phyloP scores from a whole-genome alignment of 2,113 vertebrate species.

The Burhinus bistriatus region DNA sequence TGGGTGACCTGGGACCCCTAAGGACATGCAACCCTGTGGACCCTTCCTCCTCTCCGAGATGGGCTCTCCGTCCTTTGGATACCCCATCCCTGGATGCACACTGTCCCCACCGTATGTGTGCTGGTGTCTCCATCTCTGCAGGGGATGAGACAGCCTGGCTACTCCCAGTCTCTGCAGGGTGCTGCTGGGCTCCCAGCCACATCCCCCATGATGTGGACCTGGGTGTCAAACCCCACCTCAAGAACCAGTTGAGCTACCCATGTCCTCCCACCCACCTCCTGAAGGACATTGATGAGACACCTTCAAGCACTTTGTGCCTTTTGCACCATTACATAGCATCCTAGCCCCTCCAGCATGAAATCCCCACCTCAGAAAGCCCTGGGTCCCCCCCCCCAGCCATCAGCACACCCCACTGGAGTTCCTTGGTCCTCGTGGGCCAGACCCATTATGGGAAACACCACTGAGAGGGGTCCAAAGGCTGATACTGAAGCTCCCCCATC shows the following conservation, averaged over 20 bases:
- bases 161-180: not conserved
- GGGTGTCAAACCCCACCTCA: not conserved
- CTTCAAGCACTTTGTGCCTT: not conserved
- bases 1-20: not conserved
- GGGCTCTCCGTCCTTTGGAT: not conserved
- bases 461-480: not conserved
- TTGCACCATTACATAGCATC: not conserved
- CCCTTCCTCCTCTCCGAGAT: accelerated
- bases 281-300: not conserved
- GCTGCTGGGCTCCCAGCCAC: not conserved
- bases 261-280: accelerated
- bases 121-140: not conserved
- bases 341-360: not conserved
- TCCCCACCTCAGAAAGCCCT: not conserved
- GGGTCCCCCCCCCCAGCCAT: not conserved
- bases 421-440: not conserved
- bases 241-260: not conserved
- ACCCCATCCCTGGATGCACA: not conserved
- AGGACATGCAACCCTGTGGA: not conserved
- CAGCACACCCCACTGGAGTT: not conserved
- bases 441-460: not conserved
- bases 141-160: not conserved
- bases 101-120: accelerated
- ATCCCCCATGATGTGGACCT: too few species aligned
- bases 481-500: not conserved